Percentiles rank a stretch among this genome's conserved stretches.
Conservation (phyloP, 2,113 vertebrate genomes). For the Urocolius indicus region DNA sequence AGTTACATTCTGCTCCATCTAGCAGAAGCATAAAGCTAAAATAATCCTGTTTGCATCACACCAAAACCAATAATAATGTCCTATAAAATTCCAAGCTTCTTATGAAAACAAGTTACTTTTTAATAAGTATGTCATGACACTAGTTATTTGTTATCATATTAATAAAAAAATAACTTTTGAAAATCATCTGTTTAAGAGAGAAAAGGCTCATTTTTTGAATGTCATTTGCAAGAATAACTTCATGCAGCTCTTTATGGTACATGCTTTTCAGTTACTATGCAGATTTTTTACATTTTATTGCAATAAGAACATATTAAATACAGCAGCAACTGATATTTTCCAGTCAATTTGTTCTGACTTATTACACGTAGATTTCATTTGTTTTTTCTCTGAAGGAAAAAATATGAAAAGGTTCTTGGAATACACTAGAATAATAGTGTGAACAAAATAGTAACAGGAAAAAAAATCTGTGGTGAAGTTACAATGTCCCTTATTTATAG, state of each 20-base stretch:
- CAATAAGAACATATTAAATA: background rate
- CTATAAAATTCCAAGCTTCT: conserved; percentile 5
- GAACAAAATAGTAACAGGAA: background rate
- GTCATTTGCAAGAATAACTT: background rate
- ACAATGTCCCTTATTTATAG: background rate
- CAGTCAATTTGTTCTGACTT: background rate
- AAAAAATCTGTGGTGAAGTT: background rate
- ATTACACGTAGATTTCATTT: background rate
- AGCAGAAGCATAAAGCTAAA: background rate
- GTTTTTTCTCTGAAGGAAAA: background rate
- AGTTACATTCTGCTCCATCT: background rate
- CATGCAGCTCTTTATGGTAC: background rate
- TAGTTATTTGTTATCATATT: background rate
- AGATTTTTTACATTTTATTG: background rate
- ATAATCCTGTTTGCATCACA: background rate
- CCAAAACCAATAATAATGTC: background rate
- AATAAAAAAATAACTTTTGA: background rate
- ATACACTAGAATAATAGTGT: background rate
- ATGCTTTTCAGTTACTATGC: background rate
- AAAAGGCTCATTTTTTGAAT: background rate
- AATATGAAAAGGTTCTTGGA: background rate
- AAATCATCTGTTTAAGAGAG: background rate
- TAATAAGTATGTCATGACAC: background rate
- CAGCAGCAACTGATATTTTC: background rate
- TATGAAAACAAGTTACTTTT: background rate